A percentile compares a stretch with the other conserved stretches of the same genome.
Conservation (phyloP, 2,888 invertebrate species). For the Pinctada fucata region DNA sequence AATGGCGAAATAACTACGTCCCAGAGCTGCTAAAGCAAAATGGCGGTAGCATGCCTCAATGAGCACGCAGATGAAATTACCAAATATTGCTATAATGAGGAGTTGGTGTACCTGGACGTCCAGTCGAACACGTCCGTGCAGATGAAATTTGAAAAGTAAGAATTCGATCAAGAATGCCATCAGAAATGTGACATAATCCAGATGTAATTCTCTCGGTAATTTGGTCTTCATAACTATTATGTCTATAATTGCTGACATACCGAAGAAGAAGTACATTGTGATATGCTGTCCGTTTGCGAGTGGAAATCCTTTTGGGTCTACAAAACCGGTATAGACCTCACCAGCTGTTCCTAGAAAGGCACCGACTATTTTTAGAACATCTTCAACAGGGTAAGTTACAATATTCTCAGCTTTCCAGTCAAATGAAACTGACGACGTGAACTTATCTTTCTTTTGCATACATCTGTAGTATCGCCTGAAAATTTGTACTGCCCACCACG, state of each 20-base stretch:
- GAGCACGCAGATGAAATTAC: slow-evolving; percentile 67
- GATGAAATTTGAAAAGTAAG: slow-evolving; percentile 78
- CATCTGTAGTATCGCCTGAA: slow-evolving; percentile 64
- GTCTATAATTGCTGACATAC: slow-evolving; percentile 77
- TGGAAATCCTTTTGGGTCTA: slow-evolving; percentile 24
- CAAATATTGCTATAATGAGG: slow-evolving; percentile 75
- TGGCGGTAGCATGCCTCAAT: slow-evolving; percentile 75
- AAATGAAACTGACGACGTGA: slow-evolving; percentile 57
- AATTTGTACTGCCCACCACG: slow-evolving; percentile 70
- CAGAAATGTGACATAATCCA: slow-evolving; percentile 76
- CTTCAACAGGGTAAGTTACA: neutral
- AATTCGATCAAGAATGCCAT: slow-evolving; percentile 78
- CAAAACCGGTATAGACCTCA: neutral
- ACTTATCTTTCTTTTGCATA: slow-evolving; percentile 49
- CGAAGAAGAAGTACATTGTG: slow-evolving; percentile 79
- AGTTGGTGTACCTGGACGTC: slow-evolving; percentile 77
- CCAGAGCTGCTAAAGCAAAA: slow-evolving; percentile 72
- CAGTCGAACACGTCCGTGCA: slow-evolving; percentile 76
- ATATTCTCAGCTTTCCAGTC: slow-evolving; percentile 37
- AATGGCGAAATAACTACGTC: slow-evolving; percentile 75
- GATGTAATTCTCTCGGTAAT: slow-evolving; percentile 70
- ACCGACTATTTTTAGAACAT: neutral
- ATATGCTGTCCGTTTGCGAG: slow-evolving; percentile 78
- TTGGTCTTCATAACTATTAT: slow-evolving; percentile 69
- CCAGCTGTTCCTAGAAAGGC: neutral